Conservation (phyloP, 2,797 vertebrate genomes). For the Apodemus agrarius region DNA sequence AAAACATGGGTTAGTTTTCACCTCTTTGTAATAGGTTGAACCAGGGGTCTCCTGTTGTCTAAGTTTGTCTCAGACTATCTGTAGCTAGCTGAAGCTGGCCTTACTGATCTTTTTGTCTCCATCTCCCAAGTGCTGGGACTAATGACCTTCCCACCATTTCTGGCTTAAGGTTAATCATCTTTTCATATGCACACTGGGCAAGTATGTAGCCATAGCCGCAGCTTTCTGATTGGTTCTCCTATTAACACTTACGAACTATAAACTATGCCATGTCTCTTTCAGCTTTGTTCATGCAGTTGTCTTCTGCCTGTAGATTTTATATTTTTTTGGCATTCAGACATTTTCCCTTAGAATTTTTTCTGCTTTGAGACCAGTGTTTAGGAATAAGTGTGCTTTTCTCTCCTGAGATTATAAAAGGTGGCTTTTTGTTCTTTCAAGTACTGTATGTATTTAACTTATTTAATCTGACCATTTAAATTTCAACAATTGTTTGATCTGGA, state of each 20-base stretch:
- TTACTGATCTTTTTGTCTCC: neutral
- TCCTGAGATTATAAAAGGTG: slow-evolving; percentile 48
- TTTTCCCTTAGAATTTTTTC: slow-evolving; percentile 46
- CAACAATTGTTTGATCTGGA: slow-evolving; percentile 3
- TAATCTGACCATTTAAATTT: slow-evolving; percentile 53
- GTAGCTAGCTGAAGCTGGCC: neutral
- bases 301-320: slow-evolving; percentile 38
- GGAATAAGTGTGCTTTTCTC: slow-evolving; percentile 25
- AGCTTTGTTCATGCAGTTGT: slow-evolving; percentile 19
- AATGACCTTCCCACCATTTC: neutral
- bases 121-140: neutral
- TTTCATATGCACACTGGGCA: neutral
- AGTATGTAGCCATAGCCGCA: neutral
- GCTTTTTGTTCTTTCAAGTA: slow-evolving; percentile 35
- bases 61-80: neutral
- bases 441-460: neutral
- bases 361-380: slow-evolving; percentile 25
- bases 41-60: neutral
- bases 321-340: slow-evolving; percentile 57
- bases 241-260: neutral
- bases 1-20: slow-evolving; percentile 21
- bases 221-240: neutral
- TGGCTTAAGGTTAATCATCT: neutral
- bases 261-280: slow-evolving; percentile 9
- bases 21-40: slow-evolving; percentile 45